Conservation (phyloP, 2,113 vertebrate genomes). For the Sebastes schlegelii region DNA sequence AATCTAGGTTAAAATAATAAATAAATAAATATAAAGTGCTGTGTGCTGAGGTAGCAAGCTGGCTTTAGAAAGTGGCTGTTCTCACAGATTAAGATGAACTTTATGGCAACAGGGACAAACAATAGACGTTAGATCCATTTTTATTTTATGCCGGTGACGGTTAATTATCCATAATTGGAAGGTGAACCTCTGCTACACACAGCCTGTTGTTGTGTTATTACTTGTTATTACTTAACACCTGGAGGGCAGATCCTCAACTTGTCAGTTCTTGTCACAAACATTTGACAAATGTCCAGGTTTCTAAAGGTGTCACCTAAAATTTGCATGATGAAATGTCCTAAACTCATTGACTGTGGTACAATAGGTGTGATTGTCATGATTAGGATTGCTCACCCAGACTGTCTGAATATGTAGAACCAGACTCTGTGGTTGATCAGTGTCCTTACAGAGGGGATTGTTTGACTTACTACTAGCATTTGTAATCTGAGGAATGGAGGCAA, state of each 20-base stretch:
- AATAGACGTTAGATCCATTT: neutral
- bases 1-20: no score
- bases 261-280: neutral
- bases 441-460: neutral
- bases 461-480: neutral
- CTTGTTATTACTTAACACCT: no score
- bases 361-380: neutral
- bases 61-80: no score
- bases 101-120: no score
- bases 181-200: neutral
- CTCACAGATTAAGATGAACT: no score
- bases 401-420: neutral
- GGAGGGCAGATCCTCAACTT: neutral
- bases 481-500: constrained; percentile 59
- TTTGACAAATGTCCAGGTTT: neutral
- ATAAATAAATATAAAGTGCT: no score
- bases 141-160: neutral
- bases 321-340: neutral
- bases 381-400: neutral
- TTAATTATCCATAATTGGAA: neutral
- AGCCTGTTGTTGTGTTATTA: neutral
- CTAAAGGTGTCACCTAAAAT: neutral
- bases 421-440: neutral
- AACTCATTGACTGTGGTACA: neutral
- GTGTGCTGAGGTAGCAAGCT: no score